Conservation (phyloP, 2,113 vertebrate genomes). For the Lamprotornis superbus region DNA sequence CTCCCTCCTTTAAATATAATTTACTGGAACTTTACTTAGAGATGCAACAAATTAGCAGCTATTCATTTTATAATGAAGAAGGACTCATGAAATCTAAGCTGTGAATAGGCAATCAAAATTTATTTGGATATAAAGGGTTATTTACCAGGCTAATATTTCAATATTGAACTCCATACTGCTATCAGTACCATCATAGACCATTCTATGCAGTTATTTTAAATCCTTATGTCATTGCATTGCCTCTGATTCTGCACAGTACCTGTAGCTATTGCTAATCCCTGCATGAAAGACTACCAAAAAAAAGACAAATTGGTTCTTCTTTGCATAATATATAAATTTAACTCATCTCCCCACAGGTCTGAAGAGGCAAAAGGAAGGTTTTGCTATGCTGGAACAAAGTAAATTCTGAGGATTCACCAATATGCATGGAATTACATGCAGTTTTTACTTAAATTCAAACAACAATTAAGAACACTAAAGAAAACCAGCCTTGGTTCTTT, state of each 20-base stretch:
- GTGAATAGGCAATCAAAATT: slow-evolving; percentile 77
- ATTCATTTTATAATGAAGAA: slow-evolving; percentile 76
- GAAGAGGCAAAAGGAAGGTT: neutral
- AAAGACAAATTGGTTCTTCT: neutral
- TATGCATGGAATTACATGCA: neutral
- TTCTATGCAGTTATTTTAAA: neutral
- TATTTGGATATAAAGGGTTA: slow-evolving; percentile 67
- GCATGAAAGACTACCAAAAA: neutral
- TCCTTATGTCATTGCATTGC: neutral
- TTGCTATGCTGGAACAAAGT: neutral
- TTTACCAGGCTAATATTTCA: slow-evolving; percentile 67
- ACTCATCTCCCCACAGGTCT: neutral
- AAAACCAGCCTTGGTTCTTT: neutral
- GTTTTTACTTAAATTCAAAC: neutral
- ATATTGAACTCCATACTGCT: slow-evolving; percentile 60
- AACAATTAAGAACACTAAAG: neutral
- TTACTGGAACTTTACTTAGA: slow-evolving; percentile 72
- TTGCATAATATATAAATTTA: neutral
- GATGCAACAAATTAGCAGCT: slow-evolving; percentile 73
- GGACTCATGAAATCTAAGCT: slow-evolving; percentile 58
- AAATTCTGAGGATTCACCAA: neutral
- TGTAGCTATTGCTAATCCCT: neutral
- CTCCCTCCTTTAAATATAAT: slow-evolving; percentile 40
- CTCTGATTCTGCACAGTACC: neutral
- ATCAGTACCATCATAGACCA: neutral